Evolutionary conservation across 2,797 vertebrate species (phyloP).

Genomic region (Enteromius anoplus): DNA sequence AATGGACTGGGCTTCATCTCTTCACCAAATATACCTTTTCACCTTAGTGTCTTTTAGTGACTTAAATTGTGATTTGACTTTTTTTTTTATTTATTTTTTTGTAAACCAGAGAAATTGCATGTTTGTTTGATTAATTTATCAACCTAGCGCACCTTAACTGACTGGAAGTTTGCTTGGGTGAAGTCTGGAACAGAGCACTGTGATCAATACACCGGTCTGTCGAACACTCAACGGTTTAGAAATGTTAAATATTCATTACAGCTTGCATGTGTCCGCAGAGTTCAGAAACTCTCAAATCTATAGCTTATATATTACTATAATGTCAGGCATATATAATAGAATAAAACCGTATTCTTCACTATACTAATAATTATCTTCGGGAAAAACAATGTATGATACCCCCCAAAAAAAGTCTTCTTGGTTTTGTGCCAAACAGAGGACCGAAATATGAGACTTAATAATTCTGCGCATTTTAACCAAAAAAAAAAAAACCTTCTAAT

Average conservation of each 20-base stretch:
- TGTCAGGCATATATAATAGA: not conserved
- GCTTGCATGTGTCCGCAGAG: conserved; percentile 13
- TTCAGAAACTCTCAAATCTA: not conserved
- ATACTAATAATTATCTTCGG: not conserved
- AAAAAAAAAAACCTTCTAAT: conserved; percentile 25
- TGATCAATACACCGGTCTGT: not conserved
- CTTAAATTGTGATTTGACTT: not conserved
- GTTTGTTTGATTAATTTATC: not conserved
- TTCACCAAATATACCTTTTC: conserved; percentile 11
- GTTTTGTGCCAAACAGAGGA: conserved; percentile 16
- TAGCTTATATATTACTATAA: not conserved
- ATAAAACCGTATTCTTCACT: conserved; percentile 15
- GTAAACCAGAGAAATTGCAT: not conserved
- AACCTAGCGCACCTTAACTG: not conserved
- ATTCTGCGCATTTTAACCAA: conserved; percentile 29
- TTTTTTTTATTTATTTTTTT: no score
- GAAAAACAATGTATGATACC: not conserved
- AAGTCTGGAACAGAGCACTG: not conserved
- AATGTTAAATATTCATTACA: not conserved
- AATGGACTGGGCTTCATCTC: not conserved
- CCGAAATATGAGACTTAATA: not conserved
- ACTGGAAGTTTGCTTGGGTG: not conserved
- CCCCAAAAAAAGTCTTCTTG: conserved; percentile 22
- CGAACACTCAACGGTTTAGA: not conserved
- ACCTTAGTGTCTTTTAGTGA: not conserved